These are phyloP conservation scores for Phocoena sinus DNA, from an alignment of 2,113 vertebrate genomes.

Conservation along the genomic window DNA sequence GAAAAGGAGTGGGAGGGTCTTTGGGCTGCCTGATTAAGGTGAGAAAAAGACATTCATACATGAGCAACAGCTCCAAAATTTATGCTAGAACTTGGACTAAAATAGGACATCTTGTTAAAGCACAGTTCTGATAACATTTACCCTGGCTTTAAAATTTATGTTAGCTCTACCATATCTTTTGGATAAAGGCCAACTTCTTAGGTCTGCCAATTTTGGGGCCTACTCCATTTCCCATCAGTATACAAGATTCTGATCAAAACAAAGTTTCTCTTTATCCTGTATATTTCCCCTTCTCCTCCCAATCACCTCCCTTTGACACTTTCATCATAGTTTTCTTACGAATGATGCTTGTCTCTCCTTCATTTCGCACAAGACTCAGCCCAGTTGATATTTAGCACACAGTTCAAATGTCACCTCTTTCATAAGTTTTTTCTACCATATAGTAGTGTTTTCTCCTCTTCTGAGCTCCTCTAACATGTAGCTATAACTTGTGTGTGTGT, in stretches of 20 bases:
- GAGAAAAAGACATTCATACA: background rate
- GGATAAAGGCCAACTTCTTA: background rate
- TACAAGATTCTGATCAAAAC: background rate
- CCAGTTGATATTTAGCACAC: background rate
- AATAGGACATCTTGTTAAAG: background rate
- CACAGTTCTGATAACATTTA: background rate
- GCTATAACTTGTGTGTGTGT: background rate
- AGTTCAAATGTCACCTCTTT: background rate
- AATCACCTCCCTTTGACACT: background rate
- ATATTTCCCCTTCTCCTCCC: background rate
- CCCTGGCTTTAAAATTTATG: background rate
- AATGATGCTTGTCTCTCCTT: background rate
- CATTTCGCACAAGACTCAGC: background rate
- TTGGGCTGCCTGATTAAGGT: rapidly evolving
- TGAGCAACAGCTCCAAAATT: background rate
- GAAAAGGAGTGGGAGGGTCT: rapidly evolving
- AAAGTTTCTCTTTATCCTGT: background rate
- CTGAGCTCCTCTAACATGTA: background rate
- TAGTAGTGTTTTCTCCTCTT: background rate
- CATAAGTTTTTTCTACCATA: rapidly evolving
- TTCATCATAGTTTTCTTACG: background rate
- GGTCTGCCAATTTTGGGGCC: background rate
- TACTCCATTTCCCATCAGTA: background rate
- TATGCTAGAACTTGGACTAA: background rate
- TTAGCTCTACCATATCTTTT: too few species aligned